Percentiles rank a stretch among this genome's conserved stretches.
These are phyloP conservation scores for Lordiphosa fenestrarum DNA, from an alignment of 2,888 invertebrate species.

Conservation along the genomic window DNA sequence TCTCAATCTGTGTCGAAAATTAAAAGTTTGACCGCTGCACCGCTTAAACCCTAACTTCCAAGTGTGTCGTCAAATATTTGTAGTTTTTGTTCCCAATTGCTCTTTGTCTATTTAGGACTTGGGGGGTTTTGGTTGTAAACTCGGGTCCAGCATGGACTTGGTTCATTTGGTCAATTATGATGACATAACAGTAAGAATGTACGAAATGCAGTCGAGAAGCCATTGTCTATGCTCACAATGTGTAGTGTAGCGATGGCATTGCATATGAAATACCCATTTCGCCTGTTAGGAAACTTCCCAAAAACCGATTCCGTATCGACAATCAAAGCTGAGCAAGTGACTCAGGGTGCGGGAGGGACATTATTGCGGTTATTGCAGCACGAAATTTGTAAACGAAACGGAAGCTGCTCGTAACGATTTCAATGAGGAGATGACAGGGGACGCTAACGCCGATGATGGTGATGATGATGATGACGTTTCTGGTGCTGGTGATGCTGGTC, in stretches of 20 bases:
- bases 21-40: too few species aligned
- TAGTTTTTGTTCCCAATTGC: too few species aligned
- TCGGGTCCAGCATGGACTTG: conserved; percentile 25
- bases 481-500: conserved; percentile 14
- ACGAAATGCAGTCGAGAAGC: conserved; percentile 27
- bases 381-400: conserved; percentile 68
- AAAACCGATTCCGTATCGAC: conserved; percentile 42
- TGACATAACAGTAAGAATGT: conserved; percentile 66
- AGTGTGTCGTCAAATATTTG: too few species aligned
- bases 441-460: conserved; percentile 40
- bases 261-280: conserved; percentile 36
- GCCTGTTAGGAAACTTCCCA: conserved; percentile 30
- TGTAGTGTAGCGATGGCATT: conserved; percentile 12
- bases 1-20: too few species aligned
- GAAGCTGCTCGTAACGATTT: conserved; percentile 71
- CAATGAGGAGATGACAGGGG: conserved; percentile 65
- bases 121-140: too few species aligned
- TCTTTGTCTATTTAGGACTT: too few species aligned
- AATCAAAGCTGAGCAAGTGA: conserved; percentile 35
- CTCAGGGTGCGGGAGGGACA: conserved; percentile 26
- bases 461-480: conserved; percentile 18
- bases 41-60: too few species aligned
- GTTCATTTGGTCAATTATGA: conserved; percentile 64
- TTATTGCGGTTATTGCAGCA: conserved; percentile 71
- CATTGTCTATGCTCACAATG: conserved; percentile 2